These are phyloP conservation scores for Lobophora halterata DNA, from an alignment of 2,888 invertebrate species.

Conservation along the genomic window DNA sequence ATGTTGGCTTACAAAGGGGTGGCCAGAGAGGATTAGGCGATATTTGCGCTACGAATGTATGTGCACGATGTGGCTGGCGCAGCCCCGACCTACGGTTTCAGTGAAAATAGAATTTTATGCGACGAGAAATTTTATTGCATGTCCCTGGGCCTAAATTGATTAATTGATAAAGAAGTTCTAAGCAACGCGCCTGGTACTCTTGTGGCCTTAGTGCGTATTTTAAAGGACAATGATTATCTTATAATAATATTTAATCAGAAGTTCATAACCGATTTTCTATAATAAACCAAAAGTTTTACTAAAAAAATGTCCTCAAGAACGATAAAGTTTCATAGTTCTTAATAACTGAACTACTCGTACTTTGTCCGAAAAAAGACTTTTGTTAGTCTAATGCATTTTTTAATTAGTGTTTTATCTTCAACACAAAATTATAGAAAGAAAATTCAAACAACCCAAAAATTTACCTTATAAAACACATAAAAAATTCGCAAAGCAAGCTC, in stretches of 20 bases:
- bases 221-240: no score
- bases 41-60: slow-evolving; percentile 49
- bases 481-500: slow-evolving; percentile 52
- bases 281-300: no score
- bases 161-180: not conserved
- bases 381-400: no score
- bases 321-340: no score
- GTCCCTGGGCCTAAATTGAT: not conserved
- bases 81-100: slow-evolving; percentile 13
- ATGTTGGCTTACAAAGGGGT: slow-evolving; percentile 71
- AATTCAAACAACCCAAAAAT: slow-evolving; percentile 38
- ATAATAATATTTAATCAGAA: no score
- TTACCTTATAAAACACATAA: slow-evolving; percentile 47
- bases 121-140: slow-evolving; percentile 1
- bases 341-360: no score
- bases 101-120: slow-evolving; percentile 19
- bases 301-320: no score
- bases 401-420: slow-evolving; percentile 28
- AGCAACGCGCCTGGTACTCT: no score
- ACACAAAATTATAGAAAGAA: slow-evolving; percentile 20
- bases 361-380: slow-evolving; percentile 1
- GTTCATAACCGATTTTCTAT: no score
- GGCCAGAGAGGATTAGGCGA: slow-evolving; percentile 55
- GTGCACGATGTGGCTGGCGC: slow-evolving; percentile 23
- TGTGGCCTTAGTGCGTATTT: no score